Evolutionary conservation across 1,140 invertebrate species (phyloP).

Genomic region (Papilio aristodemus): DNA sequence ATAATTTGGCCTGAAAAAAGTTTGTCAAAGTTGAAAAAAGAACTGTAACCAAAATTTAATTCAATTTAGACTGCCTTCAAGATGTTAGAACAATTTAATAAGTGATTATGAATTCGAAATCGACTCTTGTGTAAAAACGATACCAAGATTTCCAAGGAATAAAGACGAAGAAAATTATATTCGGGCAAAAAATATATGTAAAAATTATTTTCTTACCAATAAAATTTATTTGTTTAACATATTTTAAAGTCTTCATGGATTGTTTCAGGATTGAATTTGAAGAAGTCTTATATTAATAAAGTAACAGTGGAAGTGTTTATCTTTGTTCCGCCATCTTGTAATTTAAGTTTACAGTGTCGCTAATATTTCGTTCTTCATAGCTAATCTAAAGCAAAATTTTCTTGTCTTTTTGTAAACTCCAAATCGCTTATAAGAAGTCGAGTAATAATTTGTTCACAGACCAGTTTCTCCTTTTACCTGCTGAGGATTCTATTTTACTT

Average conservation of each 20-base stretch:
- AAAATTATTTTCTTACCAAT: too few relatives aligned
- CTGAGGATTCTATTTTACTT: neutral
- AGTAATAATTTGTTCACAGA: neutral
- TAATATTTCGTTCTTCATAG: too few relatives aligned
- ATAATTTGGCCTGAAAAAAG: neutral
- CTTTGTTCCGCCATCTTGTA: too few relatives aligned
- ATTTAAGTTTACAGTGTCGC: too few relatives aligned
- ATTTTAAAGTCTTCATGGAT: too few relatives aligned
- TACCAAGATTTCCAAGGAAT: neutral
- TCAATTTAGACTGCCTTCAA: neutral
- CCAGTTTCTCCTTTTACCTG: slow-evolving; percentile 13
- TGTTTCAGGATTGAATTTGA: too few relatives aligned
- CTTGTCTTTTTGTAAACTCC: neutral
- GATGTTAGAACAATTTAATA: neutral
- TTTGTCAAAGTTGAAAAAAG: neutral
- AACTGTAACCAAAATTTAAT: neutral
- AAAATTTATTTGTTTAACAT: too few relatives aligned
- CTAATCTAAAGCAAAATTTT: too few relatives aligned
- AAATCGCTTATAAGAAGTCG: too few relatives aligned
- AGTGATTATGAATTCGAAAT: neutral
- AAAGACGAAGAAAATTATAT: neutral
- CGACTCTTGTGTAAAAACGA: neutral
- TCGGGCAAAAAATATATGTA: neutral
- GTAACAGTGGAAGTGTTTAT: too few relatives aligned
- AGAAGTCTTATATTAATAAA: too few relatives aligned